These are phyloP conservation scores for Hyposoter didymator DNA, from an alignment of 2,888 invertebrate species.

Conservation along the genomic window DNA sequence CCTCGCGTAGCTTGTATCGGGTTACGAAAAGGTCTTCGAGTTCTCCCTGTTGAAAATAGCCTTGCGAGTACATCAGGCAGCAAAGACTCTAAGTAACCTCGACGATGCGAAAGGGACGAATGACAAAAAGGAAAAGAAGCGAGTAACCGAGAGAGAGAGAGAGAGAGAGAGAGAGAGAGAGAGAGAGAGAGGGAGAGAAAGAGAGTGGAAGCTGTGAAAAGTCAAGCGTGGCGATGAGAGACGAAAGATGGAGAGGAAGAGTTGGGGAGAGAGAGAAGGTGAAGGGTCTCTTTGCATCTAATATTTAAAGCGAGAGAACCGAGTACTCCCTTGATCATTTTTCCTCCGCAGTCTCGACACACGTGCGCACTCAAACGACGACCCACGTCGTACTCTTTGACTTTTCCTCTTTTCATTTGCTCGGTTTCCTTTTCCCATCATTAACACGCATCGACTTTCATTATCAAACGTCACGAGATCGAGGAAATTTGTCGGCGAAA, in stretches of 20 bases:
- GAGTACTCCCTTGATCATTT: slow-evolving; percentile 64
- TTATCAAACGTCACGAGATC: slow-evolving; percentile 27
- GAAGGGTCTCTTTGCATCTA: slow-evolving; percentile 64
- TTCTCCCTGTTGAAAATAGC: slow-evolving; percentile 77
- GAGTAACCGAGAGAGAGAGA: slow-evolving; percentile 40
- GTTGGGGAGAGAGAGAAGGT: slow-evolving; percentile 60
- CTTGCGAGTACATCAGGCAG: slow-evolving; percentile 70
- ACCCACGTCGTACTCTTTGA: slow-evolving; percentile 15
- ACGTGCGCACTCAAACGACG: slow-evolving; percentile 41
- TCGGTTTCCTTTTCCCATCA: slow-evolving; percentile 7
- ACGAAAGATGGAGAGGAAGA: slow-evolving; percentile 65
- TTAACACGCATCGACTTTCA: slow-evolving; percentile 18
- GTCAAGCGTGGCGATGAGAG: slow-evolving; percentile 66
- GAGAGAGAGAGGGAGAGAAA: slow-evolving; percentile 64
- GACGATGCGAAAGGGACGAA: slow-evolving; percentile 66
- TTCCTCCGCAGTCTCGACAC: slow-evolving; percentile 65
- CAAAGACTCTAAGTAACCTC: slow-evolving; percentile 74
- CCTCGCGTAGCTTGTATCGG: slow-evolving; percentile 74
- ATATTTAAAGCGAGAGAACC: slow-evolving; percentile 66
- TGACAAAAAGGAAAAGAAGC: slow-evolving; percentile 58
- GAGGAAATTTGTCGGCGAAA: slow-evolving; percentile 31
- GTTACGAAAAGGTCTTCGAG: slow-evolving; percentile 72
- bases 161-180: slow-evolving; percentile 55
- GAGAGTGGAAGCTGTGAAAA: slow-evolving; percentile 56
- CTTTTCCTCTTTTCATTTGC: slow-evolving; percentile 38